Base-by-base conservation (phyloP, 2,888 invertebrate species). In the Leptarthrus brevirostris region DNA sequence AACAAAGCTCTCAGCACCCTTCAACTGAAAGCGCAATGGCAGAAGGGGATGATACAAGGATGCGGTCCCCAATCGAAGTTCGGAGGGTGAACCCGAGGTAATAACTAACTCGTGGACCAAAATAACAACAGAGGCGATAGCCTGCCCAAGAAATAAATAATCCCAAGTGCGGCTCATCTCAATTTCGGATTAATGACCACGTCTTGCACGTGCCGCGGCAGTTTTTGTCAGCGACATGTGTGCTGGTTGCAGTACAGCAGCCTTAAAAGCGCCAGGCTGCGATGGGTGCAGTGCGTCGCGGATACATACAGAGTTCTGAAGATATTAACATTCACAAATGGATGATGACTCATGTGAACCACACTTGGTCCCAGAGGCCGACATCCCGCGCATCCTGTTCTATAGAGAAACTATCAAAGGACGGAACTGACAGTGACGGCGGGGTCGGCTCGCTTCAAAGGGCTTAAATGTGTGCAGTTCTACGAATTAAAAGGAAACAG, bases 101-200 rank as follows among this genome's bases (percentile, higher is more conserved):
- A 69, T 69, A 52, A 34, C 69, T 12, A 52, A 30, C 52, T 30
- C 69, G 52, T 52, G 69, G 14, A 30, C 52, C 52, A 61, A 69
- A 69, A 69, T 52, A 52, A 69, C 18, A 52, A 69, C 52, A 52
- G 12, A 14, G n/a, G 52, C 69, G 6, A 24, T 16, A 30, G 69
- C 20, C 36, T 34, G 34, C 12, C 18, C 22, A 52, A n/a, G 49
- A 30, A 26, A 69, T 20, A 52, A 49, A 22, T 52, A 69, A 52
- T 52, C 69, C 52, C 56, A 16, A 26, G 72, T 49, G 54, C 44
- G 22, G 40, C 73, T 66, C 73, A 69, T 74, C 69, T 74, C 69
- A 74, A 74, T 69, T 74, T 74, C 71, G 74, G 71, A 74, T 74
- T 74, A 74, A 74, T 74, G 74, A 64, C 74, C 74, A 74, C 74